Percentiles rank a stretch among this genome's conserved stretches.
Evolutionary conservation across 1,140 invertebrate genomes (phyloP).

Genomic region (Psilanteris sp.): DNA sequence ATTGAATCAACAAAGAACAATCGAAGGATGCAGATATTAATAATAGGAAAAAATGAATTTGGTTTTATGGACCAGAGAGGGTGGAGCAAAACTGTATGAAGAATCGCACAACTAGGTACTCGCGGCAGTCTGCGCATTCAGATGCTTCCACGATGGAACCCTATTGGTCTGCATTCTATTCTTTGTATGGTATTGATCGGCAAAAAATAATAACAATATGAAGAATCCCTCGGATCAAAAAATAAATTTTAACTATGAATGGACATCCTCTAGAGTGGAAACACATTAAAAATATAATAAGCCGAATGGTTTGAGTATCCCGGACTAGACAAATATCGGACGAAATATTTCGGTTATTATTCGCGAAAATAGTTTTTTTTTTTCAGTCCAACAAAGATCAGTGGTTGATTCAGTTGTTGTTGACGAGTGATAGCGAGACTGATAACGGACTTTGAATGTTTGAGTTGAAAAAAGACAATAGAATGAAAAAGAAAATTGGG

Average conservation of each 20-base stretch:
- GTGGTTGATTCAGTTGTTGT: too few relatives aligned
- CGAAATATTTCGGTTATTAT: conserved; percentile 1
- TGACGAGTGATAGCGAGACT: too few relatives aligned
- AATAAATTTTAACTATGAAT: conserved; percentile 62
- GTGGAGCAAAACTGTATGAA: conserved; percentile 56
- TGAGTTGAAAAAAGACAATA: too few relatives aligned
- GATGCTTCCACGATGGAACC: conserved; percentile 67
- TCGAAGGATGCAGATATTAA: conserved; percentile 69
- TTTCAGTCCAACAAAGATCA: too few relatives aligned
- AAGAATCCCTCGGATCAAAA: conserved; percentile 50
- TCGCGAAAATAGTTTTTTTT: too few relatives aligned
- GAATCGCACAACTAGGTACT: conserved; percentile 59
- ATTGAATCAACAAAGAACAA: too few relatives aligned
- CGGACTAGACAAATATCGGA: conserved; percentile 61
- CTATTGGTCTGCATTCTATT: conserved; percentile 74
- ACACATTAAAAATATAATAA: conserved; percentile 69
- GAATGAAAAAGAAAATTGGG: too few relatives aligned
- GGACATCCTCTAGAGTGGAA: conserved; percentile 61
- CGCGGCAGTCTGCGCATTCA: conserved; percentile 72
- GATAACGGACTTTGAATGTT: too few relatives aligned
- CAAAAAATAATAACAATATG: conserved; percentile 75
- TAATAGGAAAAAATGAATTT: conserved; percentile 59
- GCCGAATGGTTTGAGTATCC: conserved; percentile 36
- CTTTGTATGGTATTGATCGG: conserved; percentile 79
- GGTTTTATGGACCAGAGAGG: conserved; percentile 46